Evolutionary conservation across 2,797 vertebrate species (phyloP).

Genomic region (Helarctos malayanus): DNA sequence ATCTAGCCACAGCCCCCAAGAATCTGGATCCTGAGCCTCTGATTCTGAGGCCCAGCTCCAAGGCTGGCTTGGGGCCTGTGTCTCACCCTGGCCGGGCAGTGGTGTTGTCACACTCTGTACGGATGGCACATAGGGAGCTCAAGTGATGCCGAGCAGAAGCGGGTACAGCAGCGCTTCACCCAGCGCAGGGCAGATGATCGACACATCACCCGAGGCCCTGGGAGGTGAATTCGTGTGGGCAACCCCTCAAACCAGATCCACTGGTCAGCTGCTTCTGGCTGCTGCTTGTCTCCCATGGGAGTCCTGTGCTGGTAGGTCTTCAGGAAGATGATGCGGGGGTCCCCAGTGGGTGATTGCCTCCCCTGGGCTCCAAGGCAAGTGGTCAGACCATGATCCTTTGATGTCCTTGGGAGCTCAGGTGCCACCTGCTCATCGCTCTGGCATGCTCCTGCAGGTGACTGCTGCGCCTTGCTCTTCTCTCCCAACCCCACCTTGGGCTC

Average conservation of each 20-base stretch:
- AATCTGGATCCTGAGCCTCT: background rate
- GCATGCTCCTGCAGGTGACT: background rate
- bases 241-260: conserved; percentile 80
- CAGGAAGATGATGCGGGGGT: background rate
- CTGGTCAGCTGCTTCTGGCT: background rate
- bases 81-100: background rate
- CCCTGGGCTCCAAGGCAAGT: background rate
- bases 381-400: background rate
- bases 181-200: conserved; percentile 77
- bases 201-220: conserved; percentile 82
- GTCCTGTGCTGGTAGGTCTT: conserved; percentile 16
- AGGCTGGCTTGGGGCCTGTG: background rate
- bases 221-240: conserved; percentile 82
- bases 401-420: background rate
- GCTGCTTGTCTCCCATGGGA: background rate
- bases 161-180: conserved; percentile 85
- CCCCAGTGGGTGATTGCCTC: background rate
- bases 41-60: background rate
- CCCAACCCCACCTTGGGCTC: background rate
- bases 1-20: background rate
- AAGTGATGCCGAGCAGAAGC: conserved; percentile 82
- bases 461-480: background rate
- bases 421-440: background rate
- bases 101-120: background rate
- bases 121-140: conserved; percentile 40